Base-by-base conservation (phyloP, 2,888 invertebrate genomes). In the Amblyjoppa proteus region DNA sequence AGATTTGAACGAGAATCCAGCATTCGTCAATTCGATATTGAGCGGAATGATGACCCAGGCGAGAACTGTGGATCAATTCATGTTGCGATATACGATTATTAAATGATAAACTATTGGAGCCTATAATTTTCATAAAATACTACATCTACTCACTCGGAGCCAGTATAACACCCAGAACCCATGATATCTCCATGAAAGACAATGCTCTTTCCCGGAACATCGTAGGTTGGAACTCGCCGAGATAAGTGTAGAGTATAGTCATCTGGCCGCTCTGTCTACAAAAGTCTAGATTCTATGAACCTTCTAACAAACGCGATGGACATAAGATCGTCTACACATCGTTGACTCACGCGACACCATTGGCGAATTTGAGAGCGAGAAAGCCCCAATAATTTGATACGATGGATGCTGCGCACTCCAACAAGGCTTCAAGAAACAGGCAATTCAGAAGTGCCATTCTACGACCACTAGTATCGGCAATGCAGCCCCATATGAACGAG, bases 141-240 rank as follows among this genome's bases (percentile, higher is more conserved):
- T 64, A 41, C 28, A 75, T 45, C 28, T 2, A 87, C 87, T 95
- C 94, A 97, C 97, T 95, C 91, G 97, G 97, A 81, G 97, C 94
- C 81, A 96, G 91, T 88, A 97, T 97, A 80, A 97, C 96, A 82
- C 97, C 97, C 64, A 96, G 92, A 31, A 97, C 97, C 97, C 97
- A 97, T 94, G 97, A 97, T 94, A 97, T 95, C 95, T 97, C 97
- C 96, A 97, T 96, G 96, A 97, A 97, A 93, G 97, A 97, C 81
- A 97, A 95, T 91, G 97, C 96, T 89, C 96, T 96, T 92, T 97
- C 97, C 91, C 97, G 95, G 94, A 96, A 96, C 93, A 96, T 96
- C 70, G 96, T 96, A 38, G 96, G 96, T 91, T 97, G 97, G 94
- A 97, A 97, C 94, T 97, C 97, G 81, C 97, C 97, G 89, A 97